Percentiles rank a stretch among this genome's conserved stretches.
Evolutionary conservation across 2,888 invertebrate species (phyloP).

Genomic region (Orchesellides sinensis): DNA sequence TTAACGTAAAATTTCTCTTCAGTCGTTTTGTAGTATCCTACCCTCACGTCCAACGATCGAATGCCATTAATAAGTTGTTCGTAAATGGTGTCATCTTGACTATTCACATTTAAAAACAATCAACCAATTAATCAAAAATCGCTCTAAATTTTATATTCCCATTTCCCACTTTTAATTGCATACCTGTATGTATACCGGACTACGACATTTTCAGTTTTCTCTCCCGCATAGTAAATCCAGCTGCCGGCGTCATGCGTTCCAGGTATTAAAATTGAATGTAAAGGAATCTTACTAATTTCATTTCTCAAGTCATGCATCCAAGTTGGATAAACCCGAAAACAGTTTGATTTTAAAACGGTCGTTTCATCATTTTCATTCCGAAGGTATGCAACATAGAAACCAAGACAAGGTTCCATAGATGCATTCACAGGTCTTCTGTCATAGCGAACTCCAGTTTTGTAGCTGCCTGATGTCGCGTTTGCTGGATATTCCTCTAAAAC

Average conservation of each 20-base stretch:
- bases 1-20: slow-evolving; percentile 82
- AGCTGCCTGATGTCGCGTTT: neutral
- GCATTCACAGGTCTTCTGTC: slow-evolving; percentile 23
- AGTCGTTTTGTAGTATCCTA: slow-evolving; percentile 82
- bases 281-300: slow-evolving; percentile 80
- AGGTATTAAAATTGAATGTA: slow-evolving; percentile 82
- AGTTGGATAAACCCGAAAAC: slow-evolving; percentile 87
- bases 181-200: slow-evolving; percentile 47
- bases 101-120: slow-evolving; percentile 75
- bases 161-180: neutral
- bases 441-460: slow-evolving; percentile 49
- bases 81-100: slow-evolving; percentile 89
- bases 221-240: slow-evolving; percentile 78
- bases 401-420: slow-evolving; percentile 72
- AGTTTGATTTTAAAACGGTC: slow-evolving; percentile 78
- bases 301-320: slow-evolving; percentile 86
- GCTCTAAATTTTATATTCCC: neutral
- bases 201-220: slow-evolving; percentile 36
- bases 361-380: slow-evolving; percentile 75
- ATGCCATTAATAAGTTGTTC: slow-evolving; percentile 86
- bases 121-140: too few relatives aligned
- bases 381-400: slow-evolving; percentile 75
- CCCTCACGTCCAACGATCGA: slow-evolving; percentile 87
- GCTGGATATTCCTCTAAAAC: slow-evolving; percentile 11
- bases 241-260: slow-evolving; percentile 85